Evolutionary conservation across 1,140 invertebrate species (phyloP), one percentile per base, ranked within the genome.

Genomic region (Hyphantria cunea): DNA sequence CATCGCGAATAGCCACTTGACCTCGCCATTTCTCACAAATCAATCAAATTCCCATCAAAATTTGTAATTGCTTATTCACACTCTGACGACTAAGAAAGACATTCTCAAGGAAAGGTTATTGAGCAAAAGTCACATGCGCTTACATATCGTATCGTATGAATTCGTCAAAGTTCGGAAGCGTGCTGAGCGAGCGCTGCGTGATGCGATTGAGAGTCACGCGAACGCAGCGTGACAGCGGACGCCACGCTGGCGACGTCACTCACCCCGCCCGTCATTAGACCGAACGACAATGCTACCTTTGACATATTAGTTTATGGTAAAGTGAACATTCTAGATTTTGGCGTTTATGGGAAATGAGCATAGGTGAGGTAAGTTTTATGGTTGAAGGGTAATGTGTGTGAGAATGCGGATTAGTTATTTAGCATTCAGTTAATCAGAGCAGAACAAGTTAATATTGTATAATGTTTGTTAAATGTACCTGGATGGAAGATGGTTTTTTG

Each of bases 61-160:
- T 70, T 44, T 68, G 56, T 70, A 85, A 85, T 87, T 85, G 84
- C 80, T 78, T 81, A 83, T 87, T 87, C 82, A 87, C 84, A 85
- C 81, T 79, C 70, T 64, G 72, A 34, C 74, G 77, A 67, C 47
- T 78, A 68, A 73, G 55, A 68, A 71, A 68, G 64, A 68, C 63
- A 48, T 70, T 71, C 79, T 83, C 71, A 72, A 78, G 81, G 41
- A 13, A 39, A 39, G 2, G n/a, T 39, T 39, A 9, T 9, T 39
- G 37, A n/a, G 9, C n/a, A 72, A 74, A 79, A 80, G 68, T 79
- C 79, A 77, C 17, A 25, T 25, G 17, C 17, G 74, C 73, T 80
- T 76, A 84, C 82, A 83, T 80, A 72, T 64, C 74, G 75, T 77
- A 74, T 64, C 68, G 60, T 63, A 66, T 48, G 50, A 37, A 13